Evolutionary conservation across 2,888 invertebrate species (phyloP).

Genomic region (Chrysomela aeneicollis): DNA sequence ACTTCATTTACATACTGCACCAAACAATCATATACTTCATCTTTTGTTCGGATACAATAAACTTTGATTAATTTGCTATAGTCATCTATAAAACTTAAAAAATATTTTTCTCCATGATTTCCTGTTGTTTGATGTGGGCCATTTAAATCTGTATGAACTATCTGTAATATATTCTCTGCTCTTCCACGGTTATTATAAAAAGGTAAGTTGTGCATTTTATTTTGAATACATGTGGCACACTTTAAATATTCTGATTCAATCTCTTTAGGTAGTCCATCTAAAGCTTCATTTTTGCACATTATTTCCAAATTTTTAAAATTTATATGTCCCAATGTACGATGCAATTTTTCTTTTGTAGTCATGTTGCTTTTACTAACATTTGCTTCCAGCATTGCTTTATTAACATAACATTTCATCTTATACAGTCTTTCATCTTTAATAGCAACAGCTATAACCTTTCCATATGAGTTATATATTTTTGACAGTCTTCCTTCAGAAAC

Average conservation of each 20-base stretch:
- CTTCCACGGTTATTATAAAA: slow-evolving; percentile 42
- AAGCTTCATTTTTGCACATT: slow-evolving; percentile 34
- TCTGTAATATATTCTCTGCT: slow-evolving; percentile 40
- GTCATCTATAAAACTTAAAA: slow-evolving; percentile 21
- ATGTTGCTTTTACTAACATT: slow-evolving; percentile 17
- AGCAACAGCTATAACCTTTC: slow-evolving; percentile 6
- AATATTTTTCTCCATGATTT: slow-evolving; percentile 40
- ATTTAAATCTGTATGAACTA: too few species aligned
- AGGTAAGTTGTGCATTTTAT: slow-evolving; percentile 45
- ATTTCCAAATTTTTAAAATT: slow-evolving; percentile 43
- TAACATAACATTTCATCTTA: slow-evolving; percentile 9
- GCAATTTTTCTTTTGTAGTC: slow-evolving; percentile 42
- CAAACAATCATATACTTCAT: slow-evolving; percentile 5
- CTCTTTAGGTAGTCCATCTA: slow-evolving; percentile 36
- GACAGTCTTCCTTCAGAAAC: slow-evolving; percentile 2
- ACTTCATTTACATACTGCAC: slow-evolving; percentile 10
- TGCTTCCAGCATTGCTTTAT: slow-evolving; percentile 8
- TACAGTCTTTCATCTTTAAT: slow-evolving; percentile 11
- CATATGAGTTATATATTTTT: slow-evolving; percentile 3
- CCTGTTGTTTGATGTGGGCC: slow-evolving; percentile 33
- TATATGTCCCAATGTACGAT: slow-evolving; percentile 42
- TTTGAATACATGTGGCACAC: slow-evolving; percentile 43
- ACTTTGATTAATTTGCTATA: slow-evolving; percentile 13
- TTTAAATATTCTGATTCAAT: slow-evolving; percentile 39
- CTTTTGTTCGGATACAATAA: slow-evolving; percentile 6